A percentile compares a stretch with the other conserved stretches of the same genome.
Conservation (phyloP, 2,888 invertebrate species). For the Amphiduros pacificus region DNA sequence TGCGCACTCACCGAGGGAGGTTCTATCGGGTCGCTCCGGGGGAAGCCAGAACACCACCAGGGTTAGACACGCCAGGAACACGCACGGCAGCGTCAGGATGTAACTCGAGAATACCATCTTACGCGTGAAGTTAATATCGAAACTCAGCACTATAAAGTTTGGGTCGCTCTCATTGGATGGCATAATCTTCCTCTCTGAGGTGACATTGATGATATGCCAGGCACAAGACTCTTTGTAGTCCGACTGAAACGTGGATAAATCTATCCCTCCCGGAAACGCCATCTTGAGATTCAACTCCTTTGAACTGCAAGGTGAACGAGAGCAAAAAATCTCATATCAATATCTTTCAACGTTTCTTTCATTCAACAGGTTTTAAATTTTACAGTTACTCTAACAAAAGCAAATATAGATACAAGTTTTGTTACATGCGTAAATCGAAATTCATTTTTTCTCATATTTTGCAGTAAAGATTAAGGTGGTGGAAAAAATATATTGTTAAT, state of each 20-base stretch:
- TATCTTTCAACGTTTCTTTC: too few relatives aligned
- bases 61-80: constrained; percentile 22
- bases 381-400: too few relatives aligned
- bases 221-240: constrained; percentile 23
- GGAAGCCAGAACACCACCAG: constrained; percentile 25
- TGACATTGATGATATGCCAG: constrained; percentile 21
- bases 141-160: constrained; percentile 20
- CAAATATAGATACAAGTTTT: too few relatives aligned
- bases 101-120: constrained; percentile 24
- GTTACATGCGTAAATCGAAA: too few relatives aligned
- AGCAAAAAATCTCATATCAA: neutral
- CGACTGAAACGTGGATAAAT: constrained; percentile 15
- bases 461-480: too few relatives aligned
- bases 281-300: constrained; percentile 21
- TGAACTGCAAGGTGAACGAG: neutral
- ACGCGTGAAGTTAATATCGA: constrained; percentile 14
- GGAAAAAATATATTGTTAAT: too few relatives aligned
- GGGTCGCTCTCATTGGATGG: constrained; percentile 21
- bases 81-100: constrained; percentile 23
- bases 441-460: too few relatives aligned
- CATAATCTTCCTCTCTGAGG: constrained; percentile 8
- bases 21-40: constrained; percentile 22
- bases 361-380: too few relatives aligned
- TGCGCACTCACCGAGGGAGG: constrained; percentile 19
- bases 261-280: constrained; percentile 23